phyloP scores from a whole-genome alignment of 2,113 vertebrate species.

The Leuciscus idus region DNA sequence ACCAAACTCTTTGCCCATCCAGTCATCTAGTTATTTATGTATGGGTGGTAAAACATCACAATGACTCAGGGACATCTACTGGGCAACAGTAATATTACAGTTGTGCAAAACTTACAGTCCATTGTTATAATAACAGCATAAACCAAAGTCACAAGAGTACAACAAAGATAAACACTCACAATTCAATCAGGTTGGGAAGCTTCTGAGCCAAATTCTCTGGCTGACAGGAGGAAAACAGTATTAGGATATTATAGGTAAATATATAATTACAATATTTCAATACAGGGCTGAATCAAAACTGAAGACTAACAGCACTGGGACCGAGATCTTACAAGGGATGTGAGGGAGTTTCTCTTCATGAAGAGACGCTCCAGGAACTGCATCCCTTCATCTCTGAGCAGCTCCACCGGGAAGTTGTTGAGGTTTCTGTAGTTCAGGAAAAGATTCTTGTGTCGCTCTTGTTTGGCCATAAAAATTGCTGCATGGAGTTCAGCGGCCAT shows the following conservation, averaged over 20 bases:
- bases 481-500: slow-evolving; percentile 95
- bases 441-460: slow-evolving; percentile 95
- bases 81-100: slow-evolving; percentile 10
- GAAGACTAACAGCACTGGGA: neutral
- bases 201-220: slow-evolving; percentile 97
- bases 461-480: slow-evolving; percentile 90
- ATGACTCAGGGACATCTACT: slow-evolving; percentile 10
- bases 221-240: slow-evolving; percentile 73
- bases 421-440: slow-evolving; percentile 95
- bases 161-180: slow-evolving; percentile 82
- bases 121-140: neutral
- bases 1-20: neutral
- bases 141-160: neutral
- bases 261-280: neutral
- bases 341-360: slow-evolving; percentile 97
- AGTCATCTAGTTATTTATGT: neutral
- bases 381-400: slow-evolving; percentile 91
- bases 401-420: slow-evolving; percentile 87
- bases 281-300: neutral
- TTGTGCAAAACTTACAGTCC: neutral
- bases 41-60: neutral
- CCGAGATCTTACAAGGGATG: slow-evolving; percentile 82
- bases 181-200: slow-evolving; percentile 96
- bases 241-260: neutral
- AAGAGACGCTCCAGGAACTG: slow-evolving; percentile 95